phyloP scores from a whole-genome alignment of 2,888 invertebrate species.

The Cantharis nigra region DNA sequence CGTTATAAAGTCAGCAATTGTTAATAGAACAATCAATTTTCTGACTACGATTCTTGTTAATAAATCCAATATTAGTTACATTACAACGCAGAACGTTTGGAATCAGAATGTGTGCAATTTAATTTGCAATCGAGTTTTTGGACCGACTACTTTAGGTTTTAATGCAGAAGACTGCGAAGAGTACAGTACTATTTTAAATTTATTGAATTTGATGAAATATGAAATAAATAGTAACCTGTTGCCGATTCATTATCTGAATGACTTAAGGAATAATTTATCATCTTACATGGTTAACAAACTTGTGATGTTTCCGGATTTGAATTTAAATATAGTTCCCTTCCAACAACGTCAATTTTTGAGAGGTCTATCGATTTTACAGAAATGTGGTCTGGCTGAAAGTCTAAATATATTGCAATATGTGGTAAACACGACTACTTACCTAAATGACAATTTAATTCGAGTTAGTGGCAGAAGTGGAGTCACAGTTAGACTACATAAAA shows the following conservation, averaged over 20 bases:
- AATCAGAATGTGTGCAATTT: constrained; percentile 37
- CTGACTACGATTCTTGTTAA: constrained; percentile 5
- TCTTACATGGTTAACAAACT: constrained; percentile 29
- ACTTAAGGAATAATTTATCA: constrained; percentile 22
- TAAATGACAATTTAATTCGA: constrained; percentile 24
- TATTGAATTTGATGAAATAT: not conserved
- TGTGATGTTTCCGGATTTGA: constrained; percentile 35
- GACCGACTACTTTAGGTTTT: constrained; percentile 36
- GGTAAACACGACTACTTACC: constrained; percentile 4
- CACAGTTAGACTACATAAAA: constrained; percentile 23
- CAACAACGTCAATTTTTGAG: constrained; percentile 43
- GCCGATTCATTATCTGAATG: not conserved
- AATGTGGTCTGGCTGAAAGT: constrained; percentile 28
- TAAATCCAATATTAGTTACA: not conserved
- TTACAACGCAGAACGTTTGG: constrained; percentile 30
- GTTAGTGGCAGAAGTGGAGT: constrained; percentile 2
- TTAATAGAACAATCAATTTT: constrained; percentile 15
- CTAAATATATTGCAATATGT: constrained; percentile 35
- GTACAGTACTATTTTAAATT: constrained; percentile 22
- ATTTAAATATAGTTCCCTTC: constrained; percentile 33
- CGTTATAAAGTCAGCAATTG: constrained; percentile 15
- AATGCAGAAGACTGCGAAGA: constrained; percentile 8
- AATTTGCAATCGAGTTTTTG: constrained; percentile 38
- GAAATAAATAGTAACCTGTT: not conserved
- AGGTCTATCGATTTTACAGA: constrained; percentile 41